These are phyloP conservation scores for Drosophila meridionalis DNA, from an alignment of 2,888 invertebrate genomes.

Conservation along the genomic window DNA sequence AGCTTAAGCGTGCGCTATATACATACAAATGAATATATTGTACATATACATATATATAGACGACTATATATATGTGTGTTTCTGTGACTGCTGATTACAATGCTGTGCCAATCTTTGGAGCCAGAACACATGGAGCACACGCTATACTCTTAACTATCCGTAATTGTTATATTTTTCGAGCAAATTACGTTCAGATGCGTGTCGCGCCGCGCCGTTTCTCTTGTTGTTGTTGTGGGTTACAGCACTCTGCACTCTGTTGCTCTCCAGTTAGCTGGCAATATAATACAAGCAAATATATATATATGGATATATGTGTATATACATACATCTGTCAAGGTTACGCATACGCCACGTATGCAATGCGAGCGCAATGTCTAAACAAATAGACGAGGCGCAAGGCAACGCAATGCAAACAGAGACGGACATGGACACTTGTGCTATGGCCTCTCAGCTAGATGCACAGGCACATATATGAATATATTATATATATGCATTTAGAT, in stretches of 20 bases:
- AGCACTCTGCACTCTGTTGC: slow-evolving; percentile 41
- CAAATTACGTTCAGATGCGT: slow-evolving; percentile 67
- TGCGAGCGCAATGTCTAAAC: slow-evolving; percentile 75
- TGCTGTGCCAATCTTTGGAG: slow-evolving; percentile 34
- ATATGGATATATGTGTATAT: slow-evolving; percentile 3
- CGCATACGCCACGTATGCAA: slow-evolving; percentile 77
- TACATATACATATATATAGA: background rate
- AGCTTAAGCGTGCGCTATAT: slow-evolving; percentile 9
- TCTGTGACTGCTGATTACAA: slow-evolving; percentile 37
- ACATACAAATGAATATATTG: background rate
- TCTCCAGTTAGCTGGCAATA: slow-evolving; percentile 51
- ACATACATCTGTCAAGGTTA: slow-evolving; percentile 72
- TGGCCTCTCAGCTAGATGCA: slow-evolving; percentile 43
- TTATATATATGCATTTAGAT: slow-evolving; percentile 2
- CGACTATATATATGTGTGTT: background rate
- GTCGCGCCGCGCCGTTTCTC: slow-evolving; percentile 30
- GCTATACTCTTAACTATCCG: slow-evolving; percentile 65
- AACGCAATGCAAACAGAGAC: slow-evolving; percentile 71
- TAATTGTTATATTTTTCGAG: slow-evolving; percentile 69
- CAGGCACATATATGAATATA: background rate
- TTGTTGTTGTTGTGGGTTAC: slow-evolving; percentile 37
- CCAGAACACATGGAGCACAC: slow-evolving; percentile 32
- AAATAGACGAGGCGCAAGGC: slow-evolving; percentile 73
- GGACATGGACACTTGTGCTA: slow-evolving; percentile 74
- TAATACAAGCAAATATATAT: slow-evolving; percentile 32